Percentiles rank a stretch among this genome's conserved stretches.
Evolutionary conservation across 2,113 vertebrate species (phyloP).

Genomic region (Phasianus colchicus): DNA sequence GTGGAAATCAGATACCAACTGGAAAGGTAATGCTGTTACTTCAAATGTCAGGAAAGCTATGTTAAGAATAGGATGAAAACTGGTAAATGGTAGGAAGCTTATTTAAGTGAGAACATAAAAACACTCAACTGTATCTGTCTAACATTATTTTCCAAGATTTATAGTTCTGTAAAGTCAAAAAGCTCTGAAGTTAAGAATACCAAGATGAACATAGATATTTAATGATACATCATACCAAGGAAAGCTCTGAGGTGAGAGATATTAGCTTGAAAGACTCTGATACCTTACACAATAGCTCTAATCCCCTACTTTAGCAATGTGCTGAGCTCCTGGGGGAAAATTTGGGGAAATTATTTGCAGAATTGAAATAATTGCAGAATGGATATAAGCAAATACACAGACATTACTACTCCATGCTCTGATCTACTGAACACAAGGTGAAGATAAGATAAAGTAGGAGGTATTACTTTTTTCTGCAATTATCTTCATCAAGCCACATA

Average conservation of each 20-base stretch:
- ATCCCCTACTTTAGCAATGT: background rate
- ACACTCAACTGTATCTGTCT: background rate
- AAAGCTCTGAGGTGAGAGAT: background rate
- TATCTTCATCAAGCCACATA: background rate
- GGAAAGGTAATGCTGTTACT: background rate
- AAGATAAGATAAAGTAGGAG: background rate
- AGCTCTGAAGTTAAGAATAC: background rate
- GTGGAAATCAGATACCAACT: background rate
- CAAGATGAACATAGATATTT: background rate
- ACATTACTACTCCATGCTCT: background rate
- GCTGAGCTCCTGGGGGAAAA: no score
- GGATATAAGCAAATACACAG: background rate
- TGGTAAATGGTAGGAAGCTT: background rate
- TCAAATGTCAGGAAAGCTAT: background rate
- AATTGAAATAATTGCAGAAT: background rate
- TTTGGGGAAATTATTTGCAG: background rate
- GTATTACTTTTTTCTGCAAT: background rate
- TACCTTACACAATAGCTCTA: background rate
- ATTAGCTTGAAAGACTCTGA: background rate
- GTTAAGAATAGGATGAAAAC: background rate
- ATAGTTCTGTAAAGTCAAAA: background rate
- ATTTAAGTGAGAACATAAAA: background rate
- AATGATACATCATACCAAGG: background rate
- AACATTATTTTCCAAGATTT: background rate
- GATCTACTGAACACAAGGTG: background rate